These are phyloP conservation scores for Mesoligia furuncula DNA, from an alignment of 2,888 invertebrate species.

Conservation along the genomic window DNA sequence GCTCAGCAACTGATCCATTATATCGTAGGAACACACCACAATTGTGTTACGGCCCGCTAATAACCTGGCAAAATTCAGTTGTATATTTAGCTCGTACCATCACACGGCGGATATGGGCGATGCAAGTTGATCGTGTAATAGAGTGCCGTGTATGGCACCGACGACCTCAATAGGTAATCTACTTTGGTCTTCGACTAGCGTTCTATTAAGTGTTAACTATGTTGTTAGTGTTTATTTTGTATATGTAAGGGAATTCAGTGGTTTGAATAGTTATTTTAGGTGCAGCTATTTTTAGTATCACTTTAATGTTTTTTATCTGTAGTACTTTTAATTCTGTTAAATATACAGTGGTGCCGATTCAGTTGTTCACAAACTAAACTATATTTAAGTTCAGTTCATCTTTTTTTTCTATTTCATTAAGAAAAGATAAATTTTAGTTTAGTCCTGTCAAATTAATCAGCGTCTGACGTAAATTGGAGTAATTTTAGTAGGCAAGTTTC, in stretches of 20 bases:
- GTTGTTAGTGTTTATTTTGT: constrained; percentile 39
- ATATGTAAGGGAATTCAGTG: not conserved
- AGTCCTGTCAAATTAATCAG: too few species aligned
- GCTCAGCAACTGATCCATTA: not conserved
- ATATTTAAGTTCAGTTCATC: too few species aligned
- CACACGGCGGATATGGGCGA: not conserved
- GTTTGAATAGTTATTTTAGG: not conserved
- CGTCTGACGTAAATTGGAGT: too few species aligned
- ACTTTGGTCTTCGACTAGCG: constrained; percentile 65
- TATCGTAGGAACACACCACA: constrained; percentile 4
- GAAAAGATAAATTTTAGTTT: too few species aligned
- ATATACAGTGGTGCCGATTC: too few species aligned
- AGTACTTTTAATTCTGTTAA: not conserved
- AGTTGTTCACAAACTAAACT: too few species aligned
- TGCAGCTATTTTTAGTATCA: not conserved
- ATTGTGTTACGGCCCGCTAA: constrained; percentile 25
- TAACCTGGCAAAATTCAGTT: constrained; percentile 25
- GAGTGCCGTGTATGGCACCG: constrained; percentile 63
- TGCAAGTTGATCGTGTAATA: constrained; percentile 62
- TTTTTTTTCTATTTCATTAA: too few species aligned
- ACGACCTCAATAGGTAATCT: constrained; percentile 74
- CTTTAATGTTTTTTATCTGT: not conserved
- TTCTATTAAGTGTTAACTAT: constrained; percentile 63
- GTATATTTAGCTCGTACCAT: constrained; percentile 3
- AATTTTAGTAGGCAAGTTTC: too few species aligned